Percentiles rank a stretch among this genome's conserved stretches.
Conservation (phyloP, 2,888 invertebrate genomes). For the Pherbina coryleti region DNA sequence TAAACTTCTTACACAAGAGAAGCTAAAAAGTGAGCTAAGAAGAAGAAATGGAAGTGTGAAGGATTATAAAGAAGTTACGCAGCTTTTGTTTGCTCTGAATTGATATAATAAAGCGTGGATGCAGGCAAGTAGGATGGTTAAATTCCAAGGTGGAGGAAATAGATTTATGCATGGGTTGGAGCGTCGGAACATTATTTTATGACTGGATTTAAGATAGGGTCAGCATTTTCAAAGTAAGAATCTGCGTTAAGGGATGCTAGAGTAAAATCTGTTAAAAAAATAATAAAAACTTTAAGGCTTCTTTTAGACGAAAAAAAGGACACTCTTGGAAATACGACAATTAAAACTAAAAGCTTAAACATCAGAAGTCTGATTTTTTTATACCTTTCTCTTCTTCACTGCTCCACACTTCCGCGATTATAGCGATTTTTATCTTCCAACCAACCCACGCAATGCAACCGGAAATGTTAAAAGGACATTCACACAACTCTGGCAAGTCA, state of each 20-base stretch:
- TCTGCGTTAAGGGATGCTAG: neutral
- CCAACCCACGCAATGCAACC: slow-evolving; percentile 51
- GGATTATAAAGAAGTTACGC: neutral
- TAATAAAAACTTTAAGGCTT: too few relatives aligned
- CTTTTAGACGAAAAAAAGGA: too few relatives aligned
- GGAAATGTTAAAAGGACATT: slow-evolving; percentile 64
- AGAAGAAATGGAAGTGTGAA: neutral
- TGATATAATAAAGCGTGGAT: neutral
- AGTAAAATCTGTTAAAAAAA: too few relatives aligned
- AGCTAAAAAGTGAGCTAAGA: neutral
- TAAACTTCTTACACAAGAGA: neutral
- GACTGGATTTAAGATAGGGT: neutral
- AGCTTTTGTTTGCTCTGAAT: neutral
- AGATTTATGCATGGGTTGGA: neutral
- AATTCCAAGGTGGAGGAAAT: neutral
- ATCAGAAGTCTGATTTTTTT: neutral
- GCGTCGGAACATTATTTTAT: neutral
- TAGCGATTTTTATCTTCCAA: neutral
- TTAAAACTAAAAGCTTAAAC: neutral
- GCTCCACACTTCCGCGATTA: neutral
- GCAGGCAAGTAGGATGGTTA: neutral
- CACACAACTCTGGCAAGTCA: slow-evolving; percentile 50
- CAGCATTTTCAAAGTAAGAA: slow-evolving; percentile 31
- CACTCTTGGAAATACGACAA: too few relatives aligned
- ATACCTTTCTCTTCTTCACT: neutral